Conservation (phyloP, 2,113 vertebrate genomes). For the Grus americana region DNA sequence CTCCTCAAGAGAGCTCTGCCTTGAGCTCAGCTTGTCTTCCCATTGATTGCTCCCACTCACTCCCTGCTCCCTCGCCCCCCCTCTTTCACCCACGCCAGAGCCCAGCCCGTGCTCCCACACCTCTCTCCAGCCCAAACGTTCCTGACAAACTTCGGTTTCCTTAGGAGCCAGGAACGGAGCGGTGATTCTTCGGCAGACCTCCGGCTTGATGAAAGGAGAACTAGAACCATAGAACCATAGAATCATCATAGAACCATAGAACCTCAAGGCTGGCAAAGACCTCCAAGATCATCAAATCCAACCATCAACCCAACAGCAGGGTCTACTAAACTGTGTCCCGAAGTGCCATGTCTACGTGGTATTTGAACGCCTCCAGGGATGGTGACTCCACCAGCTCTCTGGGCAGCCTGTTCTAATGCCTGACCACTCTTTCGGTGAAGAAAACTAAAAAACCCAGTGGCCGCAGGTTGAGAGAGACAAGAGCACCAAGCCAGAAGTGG, state of each 20-base stretch:
- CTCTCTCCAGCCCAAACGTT: background rate
- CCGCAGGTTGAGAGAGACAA: background rate
- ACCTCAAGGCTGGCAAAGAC: too few species aligned
- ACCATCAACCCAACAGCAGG: too few species aligned
- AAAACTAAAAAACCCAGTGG: background rate
- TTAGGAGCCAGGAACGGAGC: background rate
- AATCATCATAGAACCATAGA: too few species aligned
- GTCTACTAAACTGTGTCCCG: too few species aligned
- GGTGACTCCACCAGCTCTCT: too few species aligned
- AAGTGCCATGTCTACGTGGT: too few species aligned
- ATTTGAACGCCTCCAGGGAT: too few species aligned
- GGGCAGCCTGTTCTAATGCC: too few species aligned
- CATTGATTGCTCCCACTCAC: accelerated
- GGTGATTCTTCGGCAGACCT: background rate
- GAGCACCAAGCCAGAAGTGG: background rate
- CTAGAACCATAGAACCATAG: too few species aligned
- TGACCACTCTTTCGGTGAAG: too few species aligned
- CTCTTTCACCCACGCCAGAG: background rate
- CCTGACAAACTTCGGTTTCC: background rate
- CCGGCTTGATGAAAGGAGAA: background rate
- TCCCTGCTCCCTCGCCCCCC: background rate
- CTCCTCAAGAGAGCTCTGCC: background rate
- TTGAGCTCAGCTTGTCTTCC: background rate
- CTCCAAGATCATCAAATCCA: too few species aligned
- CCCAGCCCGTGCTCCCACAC: background rate